Conservation (phyloP, 2,888 invertebrate genomes). For the Athetis lepigone region DNA sequence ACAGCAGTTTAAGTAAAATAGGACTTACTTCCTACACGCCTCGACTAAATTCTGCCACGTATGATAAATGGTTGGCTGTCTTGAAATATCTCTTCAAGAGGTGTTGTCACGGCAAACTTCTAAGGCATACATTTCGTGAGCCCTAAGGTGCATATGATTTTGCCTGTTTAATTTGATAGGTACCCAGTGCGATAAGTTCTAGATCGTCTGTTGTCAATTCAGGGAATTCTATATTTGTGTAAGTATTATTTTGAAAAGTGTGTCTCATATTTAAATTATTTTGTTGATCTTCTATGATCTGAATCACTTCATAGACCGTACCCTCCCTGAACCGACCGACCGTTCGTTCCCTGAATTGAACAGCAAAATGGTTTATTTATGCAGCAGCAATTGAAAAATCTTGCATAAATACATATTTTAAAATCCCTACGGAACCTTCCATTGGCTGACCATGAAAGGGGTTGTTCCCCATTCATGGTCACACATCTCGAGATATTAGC, state of each 20-base stretch:
- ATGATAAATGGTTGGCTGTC: not conserved
- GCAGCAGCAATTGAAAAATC: too few species aligned
- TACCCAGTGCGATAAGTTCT: slow-evolving; percentile 2
- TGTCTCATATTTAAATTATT: slow-evolving; percentile 12
- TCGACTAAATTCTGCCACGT: slow-evolving; percentile 14
- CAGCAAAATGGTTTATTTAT: slow-evolving; percentile 4
- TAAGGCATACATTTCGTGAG: not conserved
- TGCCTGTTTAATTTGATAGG: slow-evolving; percentile 6
- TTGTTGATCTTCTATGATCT: not conserved
- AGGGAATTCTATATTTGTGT: slow-evolving; percentile 9
- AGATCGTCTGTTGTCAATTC: not conserved
- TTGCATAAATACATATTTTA: too few species aligned
- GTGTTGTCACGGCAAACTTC: not conserved
- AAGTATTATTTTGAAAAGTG: not conserved
- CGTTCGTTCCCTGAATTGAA: slow-evolving; percentile 3
- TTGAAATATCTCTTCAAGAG: slow-evolving; percentile 1
- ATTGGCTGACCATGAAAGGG: too few species aligned
- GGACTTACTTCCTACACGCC: slow-evolving; percentile 4
- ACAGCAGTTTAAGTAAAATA: slow-evolving; percentile 7
- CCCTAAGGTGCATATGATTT: slow-evolving; percentile 10
- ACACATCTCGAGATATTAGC: too few species aligned
- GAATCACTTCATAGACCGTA: not conserved
- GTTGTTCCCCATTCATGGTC: too few species aligned
- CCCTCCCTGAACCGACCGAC: too few species aligned
- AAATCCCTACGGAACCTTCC: too few species aligned